These are phyloP conservation scores for Phoxinus dragarum DNA, from an alignment of 2,797 vertebrate genomes.

Conservation along the genomic window DNA sequence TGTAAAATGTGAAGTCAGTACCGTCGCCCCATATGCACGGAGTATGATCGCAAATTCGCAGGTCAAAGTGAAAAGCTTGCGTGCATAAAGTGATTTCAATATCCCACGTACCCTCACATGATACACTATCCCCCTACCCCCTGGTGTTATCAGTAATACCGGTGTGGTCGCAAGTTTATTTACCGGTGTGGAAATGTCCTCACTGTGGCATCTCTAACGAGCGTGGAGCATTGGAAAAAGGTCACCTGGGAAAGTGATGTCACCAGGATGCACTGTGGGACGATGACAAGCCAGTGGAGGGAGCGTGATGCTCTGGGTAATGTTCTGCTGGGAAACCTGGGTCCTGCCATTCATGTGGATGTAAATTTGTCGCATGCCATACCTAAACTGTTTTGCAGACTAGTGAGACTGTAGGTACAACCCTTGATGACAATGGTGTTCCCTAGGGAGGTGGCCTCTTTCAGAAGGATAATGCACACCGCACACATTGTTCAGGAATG, in stretches of 20 bases:
- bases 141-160: too few relatives aligned
- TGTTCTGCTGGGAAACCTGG: too few relatives aligned
- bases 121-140: neutral
- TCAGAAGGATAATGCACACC: neutral
- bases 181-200: neutral
- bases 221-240: neutral
- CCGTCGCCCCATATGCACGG: too few relatives aligned
- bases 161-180: neutral
- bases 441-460: neutral
- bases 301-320: too few relatives aligned
- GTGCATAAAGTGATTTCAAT: neutral
- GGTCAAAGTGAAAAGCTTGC: neutral
- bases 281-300: neutral
- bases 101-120: neutral
- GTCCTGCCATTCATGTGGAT: too few relatives aligned
- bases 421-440: neutral
- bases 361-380: neutral
- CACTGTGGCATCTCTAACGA: neutral
- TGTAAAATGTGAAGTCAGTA: too few relatives aligned
- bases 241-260: neutral
- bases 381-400: neutral
- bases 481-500: neutral
- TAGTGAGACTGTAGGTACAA: neutral
- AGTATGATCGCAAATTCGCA: too few relatives aligned
- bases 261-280: neutral